A percentile compares a stretch with the other conserved stretches of the same genome.
Conservation (phyloP, 2,113 vertebrate genomes). For the Corapipo altera region DNA sequence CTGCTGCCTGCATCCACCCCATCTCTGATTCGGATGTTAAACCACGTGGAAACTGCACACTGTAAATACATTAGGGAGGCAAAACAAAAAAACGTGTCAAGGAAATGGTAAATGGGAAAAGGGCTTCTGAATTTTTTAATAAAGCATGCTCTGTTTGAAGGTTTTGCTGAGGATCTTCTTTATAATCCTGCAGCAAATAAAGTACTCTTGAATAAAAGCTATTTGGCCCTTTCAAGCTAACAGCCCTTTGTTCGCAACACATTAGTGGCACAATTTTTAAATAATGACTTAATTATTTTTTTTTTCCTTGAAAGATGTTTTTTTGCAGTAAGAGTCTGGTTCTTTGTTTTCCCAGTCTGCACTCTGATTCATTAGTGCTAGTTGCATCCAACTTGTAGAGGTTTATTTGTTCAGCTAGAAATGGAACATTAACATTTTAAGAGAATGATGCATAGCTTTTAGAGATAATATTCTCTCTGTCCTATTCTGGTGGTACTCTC, state of each 20-base stretch:
- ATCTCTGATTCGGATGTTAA: not conserved
- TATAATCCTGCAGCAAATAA: constrained; percentile 65
- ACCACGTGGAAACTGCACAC: not conserved
- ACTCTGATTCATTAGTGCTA: constrained; percentile 67
- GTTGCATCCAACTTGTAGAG: constrained; percentile 59
- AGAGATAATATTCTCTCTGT: constrained; percentile 66
- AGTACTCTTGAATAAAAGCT: constrained; percentile 62
- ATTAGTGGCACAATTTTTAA: constrained; percentile 72
- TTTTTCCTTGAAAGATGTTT: constrained; percentile 58
- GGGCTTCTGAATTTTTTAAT: not conserved
- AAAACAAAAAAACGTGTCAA: not conserved
- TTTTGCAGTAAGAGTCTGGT: constrained; percentile 19
- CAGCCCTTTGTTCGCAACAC: constrained; percentile 51
- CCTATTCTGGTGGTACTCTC: constrained; percentile 28
- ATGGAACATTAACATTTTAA: constrained; percentile 75
- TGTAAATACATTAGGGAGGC: not conserved
- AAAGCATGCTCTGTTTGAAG: constrained; percentile 7
- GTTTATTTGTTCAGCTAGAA: constrained; percentile 74
- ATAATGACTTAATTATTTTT: constrained; percentile 67
- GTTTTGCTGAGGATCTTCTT: constrained; percentile 49
- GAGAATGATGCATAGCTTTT: constrained; percentile 70
- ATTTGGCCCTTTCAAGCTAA: constrained; percentile 64
- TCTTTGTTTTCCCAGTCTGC: constrained; percentile 59
- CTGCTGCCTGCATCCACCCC: not conserved
- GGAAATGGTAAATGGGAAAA: not conserved